Conservation (phyloP, 1,140 invertebrate genomes). For the Polypedilum vanderplanki region DNA sequence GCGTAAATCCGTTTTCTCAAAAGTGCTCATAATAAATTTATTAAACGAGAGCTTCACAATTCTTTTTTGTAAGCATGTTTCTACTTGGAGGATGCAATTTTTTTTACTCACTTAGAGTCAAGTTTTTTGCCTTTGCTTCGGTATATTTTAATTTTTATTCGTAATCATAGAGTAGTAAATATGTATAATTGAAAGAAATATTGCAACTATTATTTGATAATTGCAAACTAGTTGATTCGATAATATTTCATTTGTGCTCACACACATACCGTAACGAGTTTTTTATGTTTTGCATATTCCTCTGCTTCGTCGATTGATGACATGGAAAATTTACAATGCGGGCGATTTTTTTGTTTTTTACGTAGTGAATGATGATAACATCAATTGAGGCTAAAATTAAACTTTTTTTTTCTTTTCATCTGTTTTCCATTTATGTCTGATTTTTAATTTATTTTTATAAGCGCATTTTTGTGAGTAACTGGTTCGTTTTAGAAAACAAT, state of each 20-base stretch:
- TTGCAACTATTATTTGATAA: slow-evolving; percentile 23
- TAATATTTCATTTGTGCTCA: slow-evolving; percentile 16
- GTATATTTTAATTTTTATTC: not conserved
- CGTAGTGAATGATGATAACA: no score
- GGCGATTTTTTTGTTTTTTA: no score
- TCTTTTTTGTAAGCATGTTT: not conserved
- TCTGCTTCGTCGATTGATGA: no score
- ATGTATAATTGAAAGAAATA: slow-evolving; percentile 8
- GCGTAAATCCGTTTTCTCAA: not conserved
- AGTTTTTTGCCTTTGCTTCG: not conserved
- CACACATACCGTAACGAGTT: no score
- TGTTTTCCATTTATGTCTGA: no score
- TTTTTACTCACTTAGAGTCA: not conserved
- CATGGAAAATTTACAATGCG: no score
- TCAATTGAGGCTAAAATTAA: no score
- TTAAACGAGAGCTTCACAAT: slow-evolving; percentile 9
- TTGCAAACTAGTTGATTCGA: slow-evolving; percentile 21
- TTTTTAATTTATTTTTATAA: no score
- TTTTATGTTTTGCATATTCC: no score
- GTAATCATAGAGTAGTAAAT: slow-evolving; percentile 7
- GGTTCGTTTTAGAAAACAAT: no score
- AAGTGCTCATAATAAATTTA: not conserved
- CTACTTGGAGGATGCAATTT: not conserved
- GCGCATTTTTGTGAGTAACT: no score
- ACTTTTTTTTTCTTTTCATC: no score